phyloP scores from a whole-genome alignment of 2,797 vertebrate species.

The Pangasius sanitwongsei region DNA sequence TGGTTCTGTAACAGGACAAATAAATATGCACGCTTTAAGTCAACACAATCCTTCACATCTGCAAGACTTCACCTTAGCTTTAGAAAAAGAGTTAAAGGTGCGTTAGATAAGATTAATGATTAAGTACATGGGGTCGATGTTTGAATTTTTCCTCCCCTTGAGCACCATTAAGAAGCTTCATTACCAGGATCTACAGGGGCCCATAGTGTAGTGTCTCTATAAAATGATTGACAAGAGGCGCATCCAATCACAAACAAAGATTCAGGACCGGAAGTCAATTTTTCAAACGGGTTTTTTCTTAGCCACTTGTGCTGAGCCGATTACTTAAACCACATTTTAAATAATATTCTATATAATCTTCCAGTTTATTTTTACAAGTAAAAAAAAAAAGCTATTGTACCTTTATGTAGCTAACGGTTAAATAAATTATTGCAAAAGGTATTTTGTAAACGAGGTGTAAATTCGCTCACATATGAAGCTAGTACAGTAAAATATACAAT shows the following conservation, averaged over 20 bases:
- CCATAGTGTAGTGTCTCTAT: background rate
- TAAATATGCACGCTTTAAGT: slow-evolving; percentile 27
- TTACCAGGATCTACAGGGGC: background rate
- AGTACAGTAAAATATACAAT: background rate
- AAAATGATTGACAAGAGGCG: background rate
- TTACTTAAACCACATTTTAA: background rate
- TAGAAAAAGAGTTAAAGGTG: background rate
- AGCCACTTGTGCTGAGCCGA: background rate
- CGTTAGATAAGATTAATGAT: background rate
- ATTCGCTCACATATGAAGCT: background rate
- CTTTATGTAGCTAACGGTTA: background rate
- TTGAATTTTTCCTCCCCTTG: background rate
- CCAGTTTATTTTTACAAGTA: background rate
- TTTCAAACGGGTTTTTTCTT: background rate
- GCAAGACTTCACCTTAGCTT: background rate
- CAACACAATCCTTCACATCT: background rate
- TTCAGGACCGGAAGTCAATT: background rate
- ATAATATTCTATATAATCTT: background rate
- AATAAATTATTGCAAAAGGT: background rate
- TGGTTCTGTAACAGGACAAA: slow-evolving; percentile 52
- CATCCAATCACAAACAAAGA: background rate
- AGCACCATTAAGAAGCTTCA: background rate
- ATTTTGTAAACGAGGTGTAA: background rate
- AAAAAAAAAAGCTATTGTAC: background rate
- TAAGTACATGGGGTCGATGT: background rate